Conservation (phyloP, 2,797 vertebrate species). For the Mus spretus region DNA sequence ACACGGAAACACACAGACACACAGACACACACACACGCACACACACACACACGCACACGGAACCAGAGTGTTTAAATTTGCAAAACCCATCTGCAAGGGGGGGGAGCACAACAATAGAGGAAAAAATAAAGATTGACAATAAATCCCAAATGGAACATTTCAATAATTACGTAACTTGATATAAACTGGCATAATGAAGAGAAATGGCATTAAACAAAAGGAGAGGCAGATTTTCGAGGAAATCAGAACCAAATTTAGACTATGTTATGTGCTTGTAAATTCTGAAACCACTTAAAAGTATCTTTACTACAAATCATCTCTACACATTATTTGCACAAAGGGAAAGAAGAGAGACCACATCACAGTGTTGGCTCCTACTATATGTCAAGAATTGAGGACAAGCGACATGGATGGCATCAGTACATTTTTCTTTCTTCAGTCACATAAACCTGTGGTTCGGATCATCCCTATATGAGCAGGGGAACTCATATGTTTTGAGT, state of each 20-base stretch:
- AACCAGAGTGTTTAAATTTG: slow-evolving; percentile 35
- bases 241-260: slow-evolving; percentile 74
- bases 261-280: slow-evolving; percentile 55
- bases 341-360: background rate
- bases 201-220: slow-evolving; percentile 58
- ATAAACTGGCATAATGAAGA: slow-evolving; percentile 59
- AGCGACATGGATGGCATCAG: background rate
- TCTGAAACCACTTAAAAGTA: slow-evolving; percentile 66
- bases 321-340: slow-evolving; percentile 56
- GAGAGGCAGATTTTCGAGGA: slow-evolving; percentile 69
- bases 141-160: slow-evolving; percentile 67
- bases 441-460: slow-evolving; percentile 44
- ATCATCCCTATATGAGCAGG: slow-evolving; percentile 26
- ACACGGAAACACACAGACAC: background rate
- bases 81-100: slow-evolving; percentile 60
- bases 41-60: too few species aligned
- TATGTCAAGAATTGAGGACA: background rate
- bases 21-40: too few species aligned
- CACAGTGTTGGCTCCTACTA: background rate
- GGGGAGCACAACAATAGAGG: slow-evolving; percentile 37
- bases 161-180: slow-evolving; percentile 62
- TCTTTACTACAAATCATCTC: slow-evolving; percentile 54
- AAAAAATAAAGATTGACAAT: slow-evolving; percentile 65
- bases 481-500: background rate
- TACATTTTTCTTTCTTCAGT: slow-evolving; percentile 41